Evolutionary conservation across 2,888 invertebrate species (phyloP).

Genomic region (Cordylochernes scorpioides): DNA sequence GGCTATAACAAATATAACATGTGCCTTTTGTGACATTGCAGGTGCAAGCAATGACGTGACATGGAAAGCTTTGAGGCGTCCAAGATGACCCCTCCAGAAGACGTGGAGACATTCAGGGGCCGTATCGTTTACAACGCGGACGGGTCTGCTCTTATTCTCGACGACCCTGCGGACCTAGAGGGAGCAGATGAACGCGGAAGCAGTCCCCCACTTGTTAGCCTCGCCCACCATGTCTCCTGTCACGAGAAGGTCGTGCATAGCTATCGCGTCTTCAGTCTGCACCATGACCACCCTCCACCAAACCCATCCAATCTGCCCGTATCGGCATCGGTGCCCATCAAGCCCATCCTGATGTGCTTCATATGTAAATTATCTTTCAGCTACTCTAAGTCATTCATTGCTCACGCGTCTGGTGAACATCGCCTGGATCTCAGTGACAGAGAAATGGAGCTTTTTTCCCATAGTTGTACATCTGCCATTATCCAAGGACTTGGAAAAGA

Average conservation of each 20-base stretch:
- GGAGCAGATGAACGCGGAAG: conserved; percentile 35
- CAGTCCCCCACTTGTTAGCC: conserved; percentile 46
- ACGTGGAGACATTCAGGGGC: conserved; percentile 80
- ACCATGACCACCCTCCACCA: conserved; percentile 11
- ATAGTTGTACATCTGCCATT: conserved; percentile 78
- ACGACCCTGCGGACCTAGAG: conserved; percentile 24
- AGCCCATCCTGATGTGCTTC: conserved; percentile 96
- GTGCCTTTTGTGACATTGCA: too few species aligned
- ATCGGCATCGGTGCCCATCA: conserved; percentile 41
- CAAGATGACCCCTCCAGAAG: too few species aligned
- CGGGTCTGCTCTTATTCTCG: conserved; percentile 88
- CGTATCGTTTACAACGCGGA: conserved; percentile 93
- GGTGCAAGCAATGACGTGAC: too few species aligned
- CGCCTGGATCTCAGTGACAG: conserved; percentile 59
- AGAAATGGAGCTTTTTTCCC: conserved; percentile 62
- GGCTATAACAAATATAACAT: too few species aligned
- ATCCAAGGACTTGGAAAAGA: conserved; percentile 79
- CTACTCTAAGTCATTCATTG: conserved; percentile 77
- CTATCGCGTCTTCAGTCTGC: conserved; percentile 48
- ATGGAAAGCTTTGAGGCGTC: too few species aligned
- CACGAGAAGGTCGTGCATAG: conserved; percentile 49
- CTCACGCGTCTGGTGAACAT: conserved; percentile 81
- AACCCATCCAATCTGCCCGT: conserved; percentile 8
- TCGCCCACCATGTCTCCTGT: conserved; percentile 57
- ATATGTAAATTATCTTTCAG: conserved; percentile 94